These are phyloP conservation scores for Amyelois transitella DNA, from an alignment of 1,140 invertebrate genomes.

Conservation along the genomic window DNA sequence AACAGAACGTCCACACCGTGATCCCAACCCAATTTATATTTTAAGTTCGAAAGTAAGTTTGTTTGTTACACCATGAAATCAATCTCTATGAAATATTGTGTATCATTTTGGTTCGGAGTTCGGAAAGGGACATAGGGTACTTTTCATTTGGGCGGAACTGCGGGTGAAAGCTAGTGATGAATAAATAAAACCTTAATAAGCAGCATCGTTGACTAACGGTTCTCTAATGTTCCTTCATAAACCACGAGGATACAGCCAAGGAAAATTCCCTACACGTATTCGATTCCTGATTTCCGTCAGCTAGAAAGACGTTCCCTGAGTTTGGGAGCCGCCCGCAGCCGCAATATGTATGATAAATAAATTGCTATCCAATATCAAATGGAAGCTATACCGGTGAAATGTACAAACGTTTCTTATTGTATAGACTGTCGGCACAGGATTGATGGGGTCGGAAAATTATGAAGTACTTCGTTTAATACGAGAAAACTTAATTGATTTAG, in stretches of 20 bases:
- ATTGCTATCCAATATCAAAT: conserved; percentile 74
- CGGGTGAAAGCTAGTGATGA: no score
- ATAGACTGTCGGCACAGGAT: not conserved
- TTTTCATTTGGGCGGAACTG: no score
- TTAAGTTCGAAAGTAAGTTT: no score
- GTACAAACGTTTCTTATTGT: conserved; percentile 47
- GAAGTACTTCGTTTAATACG: not conserved
- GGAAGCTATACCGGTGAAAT: conserved; percentile 62
- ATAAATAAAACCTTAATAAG: no score
- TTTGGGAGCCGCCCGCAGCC: conserved; percentile 46
- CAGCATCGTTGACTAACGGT: not conserved
- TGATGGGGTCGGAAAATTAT: not conserved
- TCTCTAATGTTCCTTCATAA: conserved; percentile 29
- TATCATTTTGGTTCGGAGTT: no score
- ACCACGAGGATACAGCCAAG: conserved; percentile 26
- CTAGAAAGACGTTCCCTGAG: conserved; percentile 56
- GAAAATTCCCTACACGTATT: conserved; percentile 59
- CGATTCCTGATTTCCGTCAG: conserved; percentile 58
- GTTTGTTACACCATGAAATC: no score
- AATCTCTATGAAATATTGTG: no score
- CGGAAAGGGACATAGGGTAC: no score
- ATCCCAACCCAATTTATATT: no score
- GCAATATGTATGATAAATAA: conserved; percentile 74
- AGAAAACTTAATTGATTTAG: not conserved
- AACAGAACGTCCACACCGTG: no score